A percentile compares a stretch with the other conserved stretches of the same genome.
phyloP scores from a whole-genome alignment of 2,113 vertebrate genomes.

The Polypterus senegalus region DNA sequence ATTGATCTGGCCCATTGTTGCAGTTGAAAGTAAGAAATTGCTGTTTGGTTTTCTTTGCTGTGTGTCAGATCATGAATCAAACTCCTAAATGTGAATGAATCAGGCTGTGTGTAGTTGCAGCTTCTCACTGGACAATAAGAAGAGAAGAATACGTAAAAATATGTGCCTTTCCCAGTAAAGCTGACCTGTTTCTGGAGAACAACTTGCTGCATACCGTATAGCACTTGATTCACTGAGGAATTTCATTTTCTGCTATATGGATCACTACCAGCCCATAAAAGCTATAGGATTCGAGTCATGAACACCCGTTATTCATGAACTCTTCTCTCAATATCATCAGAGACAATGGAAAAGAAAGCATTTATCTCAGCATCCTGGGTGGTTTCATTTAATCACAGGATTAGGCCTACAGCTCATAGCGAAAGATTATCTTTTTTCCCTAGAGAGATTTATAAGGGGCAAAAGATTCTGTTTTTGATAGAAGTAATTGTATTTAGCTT shows the following conservation, averaged over 20 bases:
- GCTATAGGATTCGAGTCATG: conserved; percentile 9
- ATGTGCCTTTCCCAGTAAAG: background rate
- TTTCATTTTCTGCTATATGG: background rate
- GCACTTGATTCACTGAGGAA: background rate
- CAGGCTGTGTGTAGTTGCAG: background rate
- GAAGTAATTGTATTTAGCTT: conserved; percentile 68
- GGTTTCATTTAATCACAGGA: conserved; percentile 54
- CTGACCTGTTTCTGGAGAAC: background rate
- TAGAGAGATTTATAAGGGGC: conserved; percentile 49
- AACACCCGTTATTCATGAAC: conserved; percentile 23
- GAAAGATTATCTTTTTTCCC: conserved; percentile 53
- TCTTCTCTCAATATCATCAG: conserved; percentile 35
- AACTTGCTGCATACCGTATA: background rate
- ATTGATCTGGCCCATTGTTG: too few species aligned
- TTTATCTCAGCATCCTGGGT: conserved; percentile 40
- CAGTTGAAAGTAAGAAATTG: too few species aligned
- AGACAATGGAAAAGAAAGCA: conserved; percentile 25
- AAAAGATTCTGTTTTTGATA: conserved; percentile 58
- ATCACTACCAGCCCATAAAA: background rate
- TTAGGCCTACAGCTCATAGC: conserved; percentile 41
- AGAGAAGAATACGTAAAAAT: conserved; percentile 1
- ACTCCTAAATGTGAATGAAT: background rate
- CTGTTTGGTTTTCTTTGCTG: too few species aligned
- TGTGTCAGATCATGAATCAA: too few species aligned
- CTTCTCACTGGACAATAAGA: background rate